Base-by-base conservation (phyloP, 2,113 vertebrate genomes). In the Athene noctua region DNA sequence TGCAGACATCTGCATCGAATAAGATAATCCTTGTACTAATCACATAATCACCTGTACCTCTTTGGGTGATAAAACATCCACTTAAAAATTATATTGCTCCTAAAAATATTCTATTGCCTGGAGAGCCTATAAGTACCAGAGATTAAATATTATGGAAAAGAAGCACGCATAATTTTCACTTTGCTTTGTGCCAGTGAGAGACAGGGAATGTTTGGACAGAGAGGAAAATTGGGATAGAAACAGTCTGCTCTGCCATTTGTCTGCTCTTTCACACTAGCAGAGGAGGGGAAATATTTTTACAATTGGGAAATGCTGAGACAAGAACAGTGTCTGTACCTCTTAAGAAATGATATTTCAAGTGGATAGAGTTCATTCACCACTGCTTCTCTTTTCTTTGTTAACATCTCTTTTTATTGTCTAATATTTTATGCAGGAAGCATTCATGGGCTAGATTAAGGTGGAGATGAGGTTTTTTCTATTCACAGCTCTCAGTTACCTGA, bases 211-310 rank as follows among this genome's bases (percentile, higher is more conserved):
- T 95, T 96, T 94, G 92, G 92, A 95, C 93, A 96, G 89, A 91
- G 59, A 85, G 5, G 46, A 80, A 93, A 90, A 51, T 19, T 38
- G 66, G 87, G 71, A 93, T 82, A 72, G 81, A 96, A 89, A 89
- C 88, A 95, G 66, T 89, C 94, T 95, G 90, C 80, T 91, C 88
- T 87, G 86, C 89, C 95, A 92, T 91, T 97, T 95, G 70, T 91
- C 89, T 95, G 80, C 80, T 94, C 91, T 85, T 92, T 74, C 91
- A 95, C 63, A 80, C 49, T 22, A 88, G 85, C 62, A 78, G 70
- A 84, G 40, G 5, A 93, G 62, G 46, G n/a, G 81, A 96, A 97
- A 83, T 95, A 82, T 94, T 94, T 84, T 77, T 91, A 27, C 30
- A 63, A 77, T n/a, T 70, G 70, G 38, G 34, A 87, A 77, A 79